These are phyloP conservation scores for Mungos mungo DNA, from an alignment of 2,113 vertebrate species.

Conservation along the genomic window DNA sequence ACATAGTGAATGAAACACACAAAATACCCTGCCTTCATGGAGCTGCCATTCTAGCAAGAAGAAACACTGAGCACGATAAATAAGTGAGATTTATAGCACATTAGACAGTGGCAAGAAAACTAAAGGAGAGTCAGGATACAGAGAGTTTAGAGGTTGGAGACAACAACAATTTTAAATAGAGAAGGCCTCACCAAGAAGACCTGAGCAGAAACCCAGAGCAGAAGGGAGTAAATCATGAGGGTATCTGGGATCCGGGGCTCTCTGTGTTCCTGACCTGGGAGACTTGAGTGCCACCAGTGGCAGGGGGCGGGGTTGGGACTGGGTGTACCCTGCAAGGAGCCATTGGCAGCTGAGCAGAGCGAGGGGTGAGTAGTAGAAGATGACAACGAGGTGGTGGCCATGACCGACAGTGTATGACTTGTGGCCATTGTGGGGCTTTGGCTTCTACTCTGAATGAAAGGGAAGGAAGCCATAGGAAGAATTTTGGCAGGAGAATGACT, in stretches of 20 bases:
- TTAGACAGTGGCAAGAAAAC: background rate
- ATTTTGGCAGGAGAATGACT: background rate
- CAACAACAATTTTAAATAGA: background rate
- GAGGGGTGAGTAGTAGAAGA: background rate
- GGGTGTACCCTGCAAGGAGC: background rate
- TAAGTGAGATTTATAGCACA: background rate
- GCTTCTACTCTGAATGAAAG: background rate
- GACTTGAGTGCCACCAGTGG: fast-evolving
- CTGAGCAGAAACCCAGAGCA: background rate
- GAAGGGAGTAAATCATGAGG: background rate
- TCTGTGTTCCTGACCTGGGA: background rate
- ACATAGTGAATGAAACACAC: background rate
- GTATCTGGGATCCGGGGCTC: fast-evolving
- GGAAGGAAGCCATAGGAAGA: background rate
- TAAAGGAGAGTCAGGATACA: background rate
- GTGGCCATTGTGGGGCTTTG: background rate
- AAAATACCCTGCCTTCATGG: background rate
- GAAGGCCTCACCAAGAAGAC: background rate
- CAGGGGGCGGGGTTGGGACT: too few species aligned
- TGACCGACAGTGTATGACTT: background rate
- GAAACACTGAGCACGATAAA: background rate
- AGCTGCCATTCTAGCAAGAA: background rate
- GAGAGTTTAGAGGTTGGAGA: background rate
- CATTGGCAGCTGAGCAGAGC: fast-evolving
- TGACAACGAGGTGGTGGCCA: background rate